Evolutionary conservation across 1,140 invertebrate species (phyloP), one percentile per base, ranked within the genome.

Genomic region (Ostrea denselamellosa): DNA sequence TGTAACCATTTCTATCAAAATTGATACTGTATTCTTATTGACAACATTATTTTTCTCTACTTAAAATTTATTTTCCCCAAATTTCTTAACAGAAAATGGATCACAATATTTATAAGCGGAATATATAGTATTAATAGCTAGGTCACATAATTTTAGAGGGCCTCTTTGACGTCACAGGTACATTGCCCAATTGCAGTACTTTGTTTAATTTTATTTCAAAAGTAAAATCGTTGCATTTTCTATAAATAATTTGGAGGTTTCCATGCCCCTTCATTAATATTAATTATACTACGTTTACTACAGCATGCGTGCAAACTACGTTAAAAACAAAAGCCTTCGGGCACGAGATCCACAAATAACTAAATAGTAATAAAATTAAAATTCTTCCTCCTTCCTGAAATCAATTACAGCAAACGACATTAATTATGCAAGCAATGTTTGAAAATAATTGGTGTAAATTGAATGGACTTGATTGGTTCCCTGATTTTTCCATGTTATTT

Each of bases 171-270:
- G 56, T 62, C 56, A 62, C 17, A 58, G n/a, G 17, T n/a, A 62
- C n/a, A 7, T 62, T 62, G 56, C n/a, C 56, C 56, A 62, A 62
- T 62, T 62, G 56, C 14, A 62, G 8, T 62, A 14, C 12, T 19
- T 19, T n/a, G 56, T 62, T 62, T 62, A 19, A 62, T 62, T 44
- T 62, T 62, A 62, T 62, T 62, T 62, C 0, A 62, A 62, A 62
- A 62, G 56, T 19, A 62, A 62, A 7, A 19, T 62, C 56, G 17
- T n/a, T 19, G 56, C 17, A 19, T 19, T 28, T 77, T 77, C 68
- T 77, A 77, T 77, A 14, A 77, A 77, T 77, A 77, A 34, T 44
- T 34, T 77, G 25, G 68, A 77, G 68, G 68, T 77, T 77, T 77
- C 68, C 68, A 28, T 77, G 14, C 28, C 25, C 28, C 14, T 14